Percentiles rank a stretch among this genome's conserved stretches.
Evolutionary conservation across 1,140 invertebrate species (phyloP).

Genomic region (Aphelinus certus): DNA sequence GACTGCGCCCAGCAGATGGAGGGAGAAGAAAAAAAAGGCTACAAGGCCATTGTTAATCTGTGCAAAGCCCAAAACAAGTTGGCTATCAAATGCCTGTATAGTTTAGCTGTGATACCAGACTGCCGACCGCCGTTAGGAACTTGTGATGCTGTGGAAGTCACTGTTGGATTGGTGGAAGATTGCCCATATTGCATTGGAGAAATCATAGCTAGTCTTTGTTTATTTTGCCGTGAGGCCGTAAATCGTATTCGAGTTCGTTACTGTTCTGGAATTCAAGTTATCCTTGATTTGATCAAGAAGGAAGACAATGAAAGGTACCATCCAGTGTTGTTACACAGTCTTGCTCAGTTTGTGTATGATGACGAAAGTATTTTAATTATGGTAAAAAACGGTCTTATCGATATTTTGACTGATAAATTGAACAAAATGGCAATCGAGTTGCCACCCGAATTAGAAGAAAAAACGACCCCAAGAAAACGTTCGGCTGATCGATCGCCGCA

Average conservation of each 20-base stretch:
- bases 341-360: constrained; percentile 54
- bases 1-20: constrained; percentile 50
- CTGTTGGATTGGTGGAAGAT: constrained; percentile 46
- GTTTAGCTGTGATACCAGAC: constrained; percentile 53
- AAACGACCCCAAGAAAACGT: constrained; percentile 48
- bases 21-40: constrained; percentile 50
- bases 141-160: constrained; percentile 48
- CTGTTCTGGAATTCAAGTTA: constrained; percentile 52
- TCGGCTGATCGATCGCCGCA: constrained; percentile 41
- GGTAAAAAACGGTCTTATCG: constrained; percentile 55
- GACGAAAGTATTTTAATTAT: constrained; percentile 54
- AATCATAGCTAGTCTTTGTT: constrained; percentile 49
- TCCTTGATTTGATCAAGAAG: constrained; percentile 51
- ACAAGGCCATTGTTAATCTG: constrained; percentile 47
- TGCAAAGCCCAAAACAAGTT: constrained; percentile 48
- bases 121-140: constrained; percentile 54
- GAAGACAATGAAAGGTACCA: constrained; percentile 50
- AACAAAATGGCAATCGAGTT: constrained; percentile 46
- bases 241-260: constrained; percentile 53
- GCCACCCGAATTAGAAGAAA: constrained; percentile 39
- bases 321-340: constrained; percentile 49
- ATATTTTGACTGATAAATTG: constrained; percentile 53
- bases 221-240: constrained; percentile 58
- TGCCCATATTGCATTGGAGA: constrained; percentile 42
- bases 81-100: constrained; percentile 54